Evolutionary conservation across 2,888 invertebrate species (phyloP), one percentile per base, ranked within the genome.

Genomic region (Gymnosoma rotundatum): DNA sequence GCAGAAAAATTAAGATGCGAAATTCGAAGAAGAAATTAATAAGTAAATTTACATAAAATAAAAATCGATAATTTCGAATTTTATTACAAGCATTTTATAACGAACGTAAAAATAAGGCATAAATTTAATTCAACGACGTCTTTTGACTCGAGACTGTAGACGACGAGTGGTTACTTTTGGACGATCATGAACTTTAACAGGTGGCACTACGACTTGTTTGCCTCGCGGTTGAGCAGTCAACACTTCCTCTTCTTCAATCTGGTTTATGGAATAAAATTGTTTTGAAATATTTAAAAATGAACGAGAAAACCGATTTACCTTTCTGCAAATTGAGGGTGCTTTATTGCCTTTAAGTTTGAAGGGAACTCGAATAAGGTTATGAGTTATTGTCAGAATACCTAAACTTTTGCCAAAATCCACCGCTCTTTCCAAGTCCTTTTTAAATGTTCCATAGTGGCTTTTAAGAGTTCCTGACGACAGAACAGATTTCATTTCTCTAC

Each of bases 281-380:
- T 16, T 48, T 14, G 45, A 48, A 48, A 14, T 10, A 42, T 42
- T 42, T 7, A 50, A 50, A 50, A 14, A 16, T 18, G n/a, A 50
- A 2, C 6, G n/a, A 50, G 5, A 18, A 52, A 52, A 52, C 7
- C 1, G 2, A 1, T 18, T 52, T 58, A 61, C 69, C 72, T 50
- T 70, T 56, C 48, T 54, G 6, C 10, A 10, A 16, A 14, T 7
- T 4, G 69, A 3, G n/a, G 60, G 3, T 12, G 18, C 16, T 20
- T 50, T 58, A 32, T 52, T 18, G 38, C 32, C 32, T 32, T 8
- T 32, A 5, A 32, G 32, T 32, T 74, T 85, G 50, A 84, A 85
- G 10, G 85, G 86, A 52, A 87, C 54, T 3, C 87, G 78, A 45
- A 86, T 66, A 2, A 56, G 74, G 18, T 86, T 85, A 58, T 86